Percentiles rank a stretch among this genome's conserved stretches.
phyloP scores from a whole-genome alignment of 2,113 vertebrate genomes.

The Neolamprologus fasciatus region DNA sequence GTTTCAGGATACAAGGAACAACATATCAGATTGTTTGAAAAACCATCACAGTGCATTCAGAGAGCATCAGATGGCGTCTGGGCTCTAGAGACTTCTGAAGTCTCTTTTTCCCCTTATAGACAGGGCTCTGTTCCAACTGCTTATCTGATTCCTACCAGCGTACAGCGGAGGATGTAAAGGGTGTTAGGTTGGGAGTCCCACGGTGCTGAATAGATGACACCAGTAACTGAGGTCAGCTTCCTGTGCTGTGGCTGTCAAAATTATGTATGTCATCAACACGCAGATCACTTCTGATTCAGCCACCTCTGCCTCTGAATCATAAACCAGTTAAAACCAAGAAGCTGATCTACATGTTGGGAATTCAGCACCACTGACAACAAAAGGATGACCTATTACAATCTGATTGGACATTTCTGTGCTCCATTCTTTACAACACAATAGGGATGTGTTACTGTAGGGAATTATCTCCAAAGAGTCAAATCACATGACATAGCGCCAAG shows the following conservation, averaged over 20 bases:
- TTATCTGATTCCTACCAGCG: constrained; percentile 36
- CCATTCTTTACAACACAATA: background rate
- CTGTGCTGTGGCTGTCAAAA: background rate
- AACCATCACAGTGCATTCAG: background rate
- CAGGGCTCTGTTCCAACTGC: constrained; percentile 7
- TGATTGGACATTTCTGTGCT: background rate
- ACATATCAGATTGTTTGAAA: background rate
- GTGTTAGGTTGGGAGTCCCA: background rate
- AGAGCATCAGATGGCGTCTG: constrained; percentile 12
- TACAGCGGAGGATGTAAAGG: background rate
- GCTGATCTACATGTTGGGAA: background rate
- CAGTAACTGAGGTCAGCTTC: background rate
- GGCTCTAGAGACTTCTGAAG: background rate
- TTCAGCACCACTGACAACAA: constrained; percentile 5
- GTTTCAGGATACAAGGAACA: background rate
- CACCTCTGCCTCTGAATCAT: constrained; percentile 1
- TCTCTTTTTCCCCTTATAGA: background rate
- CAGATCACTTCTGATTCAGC: background rate
- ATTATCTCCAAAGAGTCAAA: background rate
- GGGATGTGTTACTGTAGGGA: background rate
- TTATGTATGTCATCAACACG: background rate
- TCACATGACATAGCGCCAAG: background rate
- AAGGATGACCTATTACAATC: background rate
- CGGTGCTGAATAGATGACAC: background rate
- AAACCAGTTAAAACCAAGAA: background rate